These are phyloP conservation scores for Miltochrista miniata DNA, from an alignment of 2,888 invertebrate species.

Conservation along the genomic window DNA sequence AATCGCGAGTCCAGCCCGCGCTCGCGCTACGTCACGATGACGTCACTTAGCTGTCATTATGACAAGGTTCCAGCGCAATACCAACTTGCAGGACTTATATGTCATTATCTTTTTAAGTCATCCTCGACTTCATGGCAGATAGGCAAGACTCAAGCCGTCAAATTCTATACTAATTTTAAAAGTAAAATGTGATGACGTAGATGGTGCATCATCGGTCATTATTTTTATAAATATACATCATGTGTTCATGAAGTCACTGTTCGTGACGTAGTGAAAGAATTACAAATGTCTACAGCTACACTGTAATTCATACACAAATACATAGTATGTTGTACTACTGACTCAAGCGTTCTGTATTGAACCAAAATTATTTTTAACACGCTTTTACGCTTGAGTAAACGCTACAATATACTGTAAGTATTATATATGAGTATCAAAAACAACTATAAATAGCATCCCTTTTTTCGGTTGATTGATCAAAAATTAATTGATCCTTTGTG, in stretches of 20 bases:
- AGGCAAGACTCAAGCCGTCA: background rate
- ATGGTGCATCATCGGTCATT: background rate
- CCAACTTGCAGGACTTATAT: too few species aligned
- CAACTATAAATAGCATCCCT: constrained; percentile 4
- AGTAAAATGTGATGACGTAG: background rate
- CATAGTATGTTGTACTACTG: background rate
- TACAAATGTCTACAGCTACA: constrained; percentile 6
- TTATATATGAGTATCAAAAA: background rate
- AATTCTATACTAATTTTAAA: background rate
- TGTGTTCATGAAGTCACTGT: constrained; percentile 14
- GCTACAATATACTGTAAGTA: constrained; percentile 1
- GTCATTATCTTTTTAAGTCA: too few species aligned
- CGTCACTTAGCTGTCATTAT: too few species aligned
- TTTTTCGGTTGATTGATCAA: constrained; percentile 8
- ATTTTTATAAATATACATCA: background rate
- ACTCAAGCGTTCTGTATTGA: constrained; percentile 19
- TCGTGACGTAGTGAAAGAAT: constrained; percentile 15
- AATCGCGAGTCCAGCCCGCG: too few species aligned
- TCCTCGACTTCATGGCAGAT: too few species aligned
- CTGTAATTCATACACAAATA: background rate
- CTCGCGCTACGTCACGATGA: too few species aligned
- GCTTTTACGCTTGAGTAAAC: too few species aligned
- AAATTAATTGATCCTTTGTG: background rate
- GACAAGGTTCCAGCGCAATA: too few species aligned
- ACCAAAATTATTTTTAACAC: constrained; percentile 24